Conservation (phyloP, 2,888 invertebrate species). For the Sminthurinus aureus region DNA sequence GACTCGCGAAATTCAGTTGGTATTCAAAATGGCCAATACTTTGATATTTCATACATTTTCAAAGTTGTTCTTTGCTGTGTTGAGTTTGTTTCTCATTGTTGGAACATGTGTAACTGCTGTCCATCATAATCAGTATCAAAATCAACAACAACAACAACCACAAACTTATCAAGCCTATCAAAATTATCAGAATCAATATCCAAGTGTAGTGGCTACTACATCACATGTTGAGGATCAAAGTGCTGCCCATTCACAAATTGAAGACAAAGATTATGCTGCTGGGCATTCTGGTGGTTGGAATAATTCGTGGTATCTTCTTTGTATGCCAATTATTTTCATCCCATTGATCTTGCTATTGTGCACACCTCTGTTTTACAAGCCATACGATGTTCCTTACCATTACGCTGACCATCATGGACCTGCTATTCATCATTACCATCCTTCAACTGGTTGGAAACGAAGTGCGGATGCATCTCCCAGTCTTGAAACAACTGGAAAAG, state of each 20-base stretch:
- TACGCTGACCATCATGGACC: background rate
- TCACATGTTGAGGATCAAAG: background rate
- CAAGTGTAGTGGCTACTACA: background rate
- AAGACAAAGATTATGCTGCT: constrained; percentile 33
- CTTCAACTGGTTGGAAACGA: constrained; percentile 12
- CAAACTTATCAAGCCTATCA: too few species aligned
- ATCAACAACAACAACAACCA: constrained; percentile 15
- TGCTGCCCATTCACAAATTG: constrained; percentile 1
- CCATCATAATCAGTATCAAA: background rate
- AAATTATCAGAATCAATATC: background rate
- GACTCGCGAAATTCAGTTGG: too few species aligned
- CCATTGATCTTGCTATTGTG: constrained; percentile 33
- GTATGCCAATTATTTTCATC: constrained; percentile 25
- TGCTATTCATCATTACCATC: background rate
- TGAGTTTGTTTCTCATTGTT: too few species aligned
- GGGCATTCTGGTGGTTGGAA: background rate
- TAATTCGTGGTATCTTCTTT: constrained; percentile 18
- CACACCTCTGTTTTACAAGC: constrained; percentile 35
- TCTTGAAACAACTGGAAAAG: constrained; percentile 19
- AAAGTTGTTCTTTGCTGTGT: too few species aligned
- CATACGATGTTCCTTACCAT: background rate
- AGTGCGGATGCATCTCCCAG: background rate
- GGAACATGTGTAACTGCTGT: too few species aligned
- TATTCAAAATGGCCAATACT: too few species aligned
- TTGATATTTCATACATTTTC: too few species aligned